Conservation (phyloP, 2,888 invertebrate genomes). For the Thymelicus lineola region DNA sequence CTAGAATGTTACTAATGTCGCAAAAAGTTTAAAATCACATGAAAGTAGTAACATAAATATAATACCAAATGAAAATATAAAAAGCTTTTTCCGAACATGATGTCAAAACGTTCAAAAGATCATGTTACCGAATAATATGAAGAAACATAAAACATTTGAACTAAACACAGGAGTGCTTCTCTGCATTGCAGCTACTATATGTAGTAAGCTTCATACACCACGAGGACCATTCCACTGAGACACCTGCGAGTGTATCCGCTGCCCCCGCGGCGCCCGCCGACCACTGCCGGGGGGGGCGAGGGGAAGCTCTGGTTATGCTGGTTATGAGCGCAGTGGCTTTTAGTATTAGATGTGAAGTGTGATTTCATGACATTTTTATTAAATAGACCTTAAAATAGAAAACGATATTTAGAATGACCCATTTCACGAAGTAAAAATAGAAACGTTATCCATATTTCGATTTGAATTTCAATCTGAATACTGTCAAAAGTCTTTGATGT, state of each 20-base stretch:
- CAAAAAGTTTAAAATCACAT: no score
- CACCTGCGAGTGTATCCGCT: conserved; percentile 2
- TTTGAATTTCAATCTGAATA: conserved; percentile 7
- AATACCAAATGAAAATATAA: not conserved
- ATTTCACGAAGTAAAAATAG: conserved; percentile 1
- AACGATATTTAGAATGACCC: not conserved
- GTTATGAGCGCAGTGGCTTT: conserved; percentile 1
- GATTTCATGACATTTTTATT: conserved; percentile 10
- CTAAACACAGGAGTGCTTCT: conserved; percentile 19
- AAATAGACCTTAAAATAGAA: not conserved
- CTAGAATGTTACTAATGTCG: no score
- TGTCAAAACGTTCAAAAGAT: conserved; percentile 1
- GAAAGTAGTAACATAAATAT: not conserved
- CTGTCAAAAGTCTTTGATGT: conserved; percentile 11
- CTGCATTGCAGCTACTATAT: conserved; percentile 16
- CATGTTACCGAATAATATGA: conserved; percentile 3
- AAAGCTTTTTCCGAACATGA: conserved; percentile 1
- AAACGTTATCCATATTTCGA: conserved; percentile 6
- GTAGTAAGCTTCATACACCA: conserved; percentile 5
- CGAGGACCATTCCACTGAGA: conserved; percentile 5
- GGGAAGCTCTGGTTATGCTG: not conserved
- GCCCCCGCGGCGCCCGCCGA: not conserved
- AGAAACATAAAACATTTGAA: conserved; percentile 1
- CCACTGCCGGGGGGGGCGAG: not conserved
- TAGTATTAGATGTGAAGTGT: conserved; percentile 4